A percentile compares a stretch with the other conserved stretches of the same genome.
These are phyloP conservation scores for Umimayanthus chanpuru DNA, from an alignment of 92 coral and sea anemone genomes.

Conservation along the genomic window DNA sequence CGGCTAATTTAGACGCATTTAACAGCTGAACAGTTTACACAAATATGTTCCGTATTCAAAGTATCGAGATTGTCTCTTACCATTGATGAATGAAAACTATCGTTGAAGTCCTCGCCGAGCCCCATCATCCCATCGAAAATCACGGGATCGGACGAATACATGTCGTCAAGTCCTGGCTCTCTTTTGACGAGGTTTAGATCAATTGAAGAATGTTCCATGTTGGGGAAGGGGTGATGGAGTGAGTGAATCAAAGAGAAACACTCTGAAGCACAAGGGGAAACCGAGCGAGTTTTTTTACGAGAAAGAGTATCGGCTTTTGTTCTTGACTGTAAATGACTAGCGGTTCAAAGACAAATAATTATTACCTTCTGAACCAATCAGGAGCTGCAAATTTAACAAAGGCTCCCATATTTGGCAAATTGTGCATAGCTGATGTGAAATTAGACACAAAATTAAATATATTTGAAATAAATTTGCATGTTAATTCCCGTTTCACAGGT, in stretches of 20 bases:
- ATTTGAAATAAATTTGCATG: conserved; percentile 42
- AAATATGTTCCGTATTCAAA: conserved; percentile 2
- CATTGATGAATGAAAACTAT: conserved; percentile 73
- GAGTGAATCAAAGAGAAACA: conserved; percentile 15
- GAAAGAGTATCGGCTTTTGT: conserved; percentile 60
- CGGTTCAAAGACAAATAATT: conserved; percentile 58
- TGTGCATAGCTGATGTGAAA: conserved; percentile 63
- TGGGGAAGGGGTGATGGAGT: conserved; percentile 46
- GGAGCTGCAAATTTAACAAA: conserved; percentile 30
- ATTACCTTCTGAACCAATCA: conserved; percentile 63
- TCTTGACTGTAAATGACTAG: conserved; percentile 61
- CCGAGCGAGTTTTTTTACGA: conserved; percentile 46
- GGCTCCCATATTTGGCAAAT: conserved; percentile 60
- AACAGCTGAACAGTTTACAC: neutral
- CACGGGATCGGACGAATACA: conserved; percentile 80
- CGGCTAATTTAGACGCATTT: conserved; percentile 26
- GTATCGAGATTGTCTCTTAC: conserved; percentile 19
- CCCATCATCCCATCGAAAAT: conserved; percentile 83
- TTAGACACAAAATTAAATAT: conserved; percentile 40
- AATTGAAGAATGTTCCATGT: conserved; percentile 73
- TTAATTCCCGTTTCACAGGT: conserved; percentile 77
- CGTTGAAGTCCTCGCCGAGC: conserved; percentile 78
- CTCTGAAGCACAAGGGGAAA: conserved; percentile 38
- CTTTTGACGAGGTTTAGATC: conserved; percentile 87
- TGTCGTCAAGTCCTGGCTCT: conserved; percentile 79